Evolutionary conservation across 1,140 invertebrate species (phyloP).

Genomic region (Paracyclopina nana): DNA sequence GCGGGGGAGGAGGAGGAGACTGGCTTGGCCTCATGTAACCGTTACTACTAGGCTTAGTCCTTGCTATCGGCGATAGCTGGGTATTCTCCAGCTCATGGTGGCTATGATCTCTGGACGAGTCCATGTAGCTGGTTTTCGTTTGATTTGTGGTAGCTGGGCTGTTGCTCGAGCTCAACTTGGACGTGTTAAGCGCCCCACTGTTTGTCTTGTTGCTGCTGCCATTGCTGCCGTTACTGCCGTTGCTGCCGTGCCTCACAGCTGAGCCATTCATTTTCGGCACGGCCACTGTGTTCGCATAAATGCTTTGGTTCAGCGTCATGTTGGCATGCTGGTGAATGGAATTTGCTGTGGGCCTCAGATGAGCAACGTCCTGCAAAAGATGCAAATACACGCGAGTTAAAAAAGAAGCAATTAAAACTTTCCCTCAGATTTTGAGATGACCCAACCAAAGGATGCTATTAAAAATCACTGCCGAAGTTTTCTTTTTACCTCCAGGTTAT

Average conservation of each 20-base stretch:
- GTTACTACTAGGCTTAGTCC: not conserved
- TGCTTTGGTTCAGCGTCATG: not conserved
- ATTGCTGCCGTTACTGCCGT: not conserved
- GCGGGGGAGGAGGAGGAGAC: not conserved
- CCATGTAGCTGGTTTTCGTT: conserved; percentile 1
- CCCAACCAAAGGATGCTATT: no score
- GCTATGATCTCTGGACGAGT: conserved; percentile 1
- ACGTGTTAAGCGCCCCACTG: not conserved
- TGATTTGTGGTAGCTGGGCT: not conserved
- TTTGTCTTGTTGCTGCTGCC: not conserved
- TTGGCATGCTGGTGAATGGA: no score
- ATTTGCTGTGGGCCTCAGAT: no score
- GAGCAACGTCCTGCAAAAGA: no score
- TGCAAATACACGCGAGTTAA: no score
- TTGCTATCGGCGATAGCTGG: not conserved
- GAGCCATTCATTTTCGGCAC: not conserved
- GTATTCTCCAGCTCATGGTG: conserved; percentile 3
- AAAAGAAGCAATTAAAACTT: no score
- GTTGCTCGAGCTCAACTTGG: not conserved
- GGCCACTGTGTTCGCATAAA: conserved; percentile 8
- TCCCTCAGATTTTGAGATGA: no score
- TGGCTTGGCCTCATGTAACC: not conserved
- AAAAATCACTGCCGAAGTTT: no score
- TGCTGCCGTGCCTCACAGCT: not conserved
- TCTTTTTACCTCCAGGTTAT: no score